Evolutionary conservation across 2,113 vertebrate species (phyloP), one percentile per base, ranked within the genome.

Genomic region (Promerops cafer): DNA sequence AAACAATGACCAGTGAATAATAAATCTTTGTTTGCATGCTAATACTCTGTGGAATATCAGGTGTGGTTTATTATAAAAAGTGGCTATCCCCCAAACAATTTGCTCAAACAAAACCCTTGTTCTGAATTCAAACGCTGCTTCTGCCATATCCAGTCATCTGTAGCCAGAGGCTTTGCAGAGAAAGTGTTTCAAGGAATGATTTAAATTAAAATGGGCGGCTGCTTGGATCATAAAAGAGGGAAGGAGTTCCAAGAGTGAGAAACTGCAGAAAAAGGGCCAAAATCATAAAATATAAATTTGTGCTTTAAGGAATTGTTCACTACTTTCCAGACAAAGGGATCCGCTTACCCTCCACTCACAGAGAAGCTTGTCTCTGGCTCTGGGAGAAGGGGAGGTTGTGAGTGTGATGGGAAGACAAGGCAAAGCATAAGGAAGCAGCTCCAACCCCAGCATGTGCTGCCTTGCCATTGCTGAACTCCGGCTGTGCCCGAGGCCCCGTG

Each of bases 71-170:
- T n/a, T 83, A 92, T 71, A 86, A 93, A 96, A 96, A 81, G 92
- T 88, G 82, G 64, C 86, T 96, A 87, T 94, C 75, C 89, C 93
- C 70, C 93, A 95, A 92, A 94, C 52, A 95, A 95, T 96, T 96
- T 95, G 92, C 89, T 95, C 90, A 70, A 93, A 93, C 92, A 90
- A 96, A 96, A 88, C 79, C 71, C 85, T 90, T 84, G 85, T 89
- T 96, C 96, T 96, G 69, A 94, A 95, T 93, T 96, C 80, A 94
- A 95, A 94, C 1, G 1, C 44, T 78, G 35, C 78, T 96, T 80
- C 86, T 96, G 76, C 83, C 80, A 68, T 96, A 95, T 89, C 93
- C 94, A 94, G 76, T 89, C 80, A 96, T 96, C 96, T 95, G 80
- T 95, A 93, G 94, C 94, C 49, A 9, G 85, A 94, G 93, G 94